Conservation (phyloP, 2,113 vertebrate species). For the Eleginops maclovinus region DNA sequence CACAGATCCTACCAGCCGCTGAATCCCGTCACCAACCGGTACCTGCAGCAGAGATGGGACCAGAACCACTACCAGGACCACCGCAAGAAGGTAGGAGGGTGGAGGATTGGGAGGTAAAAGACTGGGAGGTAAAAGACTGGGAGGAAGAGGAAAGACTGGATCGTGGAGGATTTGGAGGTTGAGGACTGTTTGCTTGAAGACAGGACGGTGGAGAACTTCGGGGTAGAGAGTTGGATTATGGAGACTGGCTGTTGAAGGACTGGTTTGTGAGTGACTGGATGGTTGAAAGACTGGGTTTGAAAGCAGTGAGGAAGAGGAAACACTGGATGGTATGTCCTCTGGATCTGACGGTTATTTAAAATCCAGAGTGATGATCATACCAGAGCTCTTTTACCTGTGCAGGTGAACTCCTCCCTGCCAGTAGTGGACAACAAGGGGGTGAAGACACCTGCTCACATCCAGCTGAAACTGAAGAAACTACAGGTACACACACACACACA, state of each 20-base stretch:
- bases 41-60: conserved; percentile 85
- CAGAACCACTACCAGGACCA: conserved; percentile 73
- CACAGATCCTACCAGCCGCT: conserved; percentile 82
- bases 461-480: conserved; percentile 83
- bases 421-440: conserved; percentile 76
- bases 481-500: conserved; percentile 52
- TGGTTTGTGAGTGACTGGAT: background rate
- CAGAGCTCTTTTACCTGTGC: conserved; percentile 11
- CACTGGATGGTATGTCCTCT: no score
- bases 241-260: no score
- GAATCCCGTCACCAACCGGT: conserved; percentile 79
- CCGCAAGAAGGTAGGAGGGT: conserved; percentile 79
- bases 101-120: background rate
- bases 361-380: background rate
- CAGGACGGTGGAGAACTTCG: background rate
- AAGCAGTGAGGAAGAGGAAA: no score
- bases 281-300: no score
- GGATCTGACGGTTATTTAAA: background rate
- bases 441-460: conserved; percentile 76
- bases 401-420: conserved; percentile 76
- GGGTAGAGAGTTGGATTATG: background rate
- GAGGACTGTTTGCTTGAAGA: no score
- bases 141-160: background rate
- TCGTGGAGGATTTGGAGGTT: background rate
- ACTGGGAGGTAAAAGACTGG: background rate